Base-by-base conservation (phyloP, 2,888 invertebrate species). In the Netelia inedita region DNA sequence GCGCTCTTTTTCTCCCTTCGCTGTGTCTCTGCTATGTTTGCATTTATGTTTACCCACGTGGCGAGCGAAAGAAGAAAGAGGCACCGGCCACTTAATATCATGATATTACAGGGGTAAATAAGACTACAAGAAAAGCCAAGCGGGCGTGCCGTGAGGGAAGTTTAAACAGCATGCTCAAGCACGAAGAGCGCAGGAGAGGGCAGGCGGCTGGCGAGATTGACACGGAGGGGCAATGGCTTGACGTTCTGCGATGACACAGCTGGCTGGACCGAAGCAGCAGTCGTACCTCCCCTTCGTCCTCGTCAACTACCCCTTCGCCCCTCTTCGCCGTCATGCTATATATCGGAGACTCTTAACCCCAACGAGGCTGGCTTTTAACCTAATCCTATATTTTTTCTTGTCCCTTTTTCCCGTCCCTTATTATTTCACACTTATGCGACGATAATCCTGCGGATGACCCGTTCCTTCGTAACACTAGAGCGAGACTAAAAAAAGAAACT, bases 71-170 rank as follows among this genome's bases (percentile, higher is more conserved):
- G 71, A 83, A 50, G 23, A 78, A 66, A 53, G 63, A 79, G 72
- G 78, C 21, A 46, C 61, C 68, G 85, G 87, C 82, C 89, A 89
- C 88, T 90, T 90, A 89, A 90, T 90, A 91, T 91, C 89, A 88
- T 86, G 88, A 89, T 89, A 91, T 88, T 88, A 89, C 87, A 61
- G 61, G 85, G 81, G 86, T 78, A 88, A 89, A 90, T 89, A 89
- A 89, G 89, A 88, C 87, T 65, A 74, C 59, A 76, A 76, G 78
- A 83, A 86, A 80, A 85, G 75, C 65, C 69, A 46, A 79, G 35
- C 65, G 16, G 59, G 16, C 43, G 61, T 21, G 69, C 73, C 73
- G 72, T 74, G 86, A 82, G 86, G 71, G 82, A 87, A 85, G 87
- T 89, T 89, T 89, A 88, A 90, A 88, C 89, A 88, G 83, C 79